A percentile compares a stretch with the other conserved stretches of the same genome.
phyloP scores from a whole-genome alignment of 2,888 invertebrate species.

The Thera britannica region DNA sequence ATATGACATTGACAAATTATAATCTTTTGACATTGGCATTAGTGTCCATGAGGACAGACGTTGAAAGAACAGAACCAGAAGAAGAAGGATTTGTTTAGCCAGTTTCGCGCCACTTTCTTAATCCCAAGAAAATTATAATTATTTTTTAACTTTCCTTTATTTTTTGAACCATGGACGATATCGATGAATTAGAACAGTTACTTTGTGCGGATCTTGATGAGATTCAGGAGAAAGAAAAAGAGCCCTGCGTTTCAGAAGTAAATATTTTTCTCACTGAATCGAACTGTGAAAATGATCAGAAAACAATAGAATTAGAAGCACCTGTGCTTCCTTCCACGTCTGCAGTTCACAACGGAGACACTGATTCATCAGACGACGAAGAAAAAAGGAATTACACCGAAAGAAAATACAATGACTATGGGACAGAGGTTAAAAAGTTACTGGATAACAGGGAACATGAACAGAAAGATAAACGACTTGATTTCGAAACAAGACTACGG shows the following conservation, averaged over 20 bases:
- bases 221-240: conserved; percentile 38
- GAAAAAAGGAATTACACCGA: conserved; percentile 90
- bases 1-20: too few relatives aligned
- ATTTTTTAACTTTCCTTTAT: too few relatives aligned
- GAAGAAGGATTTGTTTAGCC: background rate
- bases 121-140: too few relatives aligned
- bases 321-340: conserved; percentile 47
- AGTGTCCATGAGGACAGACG: too few relatives aligned
- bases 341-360: conserved; percentile 84
- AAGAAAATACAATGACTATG: conserved; percentile 89
- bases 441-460: conserved; percentile 78
- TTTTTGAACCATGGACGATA: conserved; percentile 55
- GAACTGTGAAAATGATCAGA: conserved; percentile 38
- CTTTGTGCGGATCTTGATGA: conserved; percentile 69
- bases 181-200: conserved; percentile 72
- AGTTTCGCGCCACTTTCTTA: background rate
- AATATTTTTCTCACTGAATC: conserved; percentile 63
- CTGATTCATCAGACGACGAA: conserved; percentile 93
- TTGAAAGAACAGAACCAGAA: too few relatives aligned
- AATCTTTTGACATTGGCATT: too few relatives aligned
- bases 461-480: conserved; percentile 61
- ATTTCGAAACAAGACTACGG: conserved; percentile 74
- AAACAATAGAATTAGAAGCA: conserved; percentile 29
- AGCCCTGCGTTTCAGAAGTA: conserved; percentile 56
- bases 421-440: conserved; percentile 87